phyloP scores from a whole-genome alignment of 1,140 invertebrate species.

The Coptotermes formosanus region DNA sequence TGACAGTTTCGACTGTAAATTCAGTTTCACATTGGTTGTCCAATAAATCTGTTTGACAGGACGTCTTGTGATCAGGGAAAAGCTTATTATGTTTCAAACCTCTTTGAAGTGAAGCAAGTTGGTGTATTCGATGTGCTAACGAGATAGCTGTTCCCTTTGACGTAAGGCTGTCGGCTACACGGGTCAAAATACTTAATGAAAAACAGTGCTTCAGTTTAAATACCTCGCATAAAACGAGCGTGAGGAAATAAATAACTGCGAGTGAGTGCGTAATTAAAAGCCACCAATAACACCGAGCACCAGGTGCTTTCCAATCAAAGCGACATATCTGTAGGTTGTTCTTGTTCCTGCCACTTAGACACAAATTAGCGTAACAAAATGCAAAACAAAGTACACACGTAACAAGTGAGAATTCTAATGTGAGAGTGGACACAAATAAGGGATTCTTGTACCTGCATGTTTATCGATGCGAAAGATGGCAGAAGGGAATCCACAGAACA shows the following conservation, averaged over 20 bases:
- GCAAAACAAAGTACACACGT: too few relatives aligned
- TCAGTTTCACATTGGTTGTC: too few relatives aligned
- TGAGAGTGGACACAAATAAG: too few relatives aligned
- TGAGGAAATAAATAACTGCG: neutral
- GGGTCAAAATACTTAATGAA: neutral
- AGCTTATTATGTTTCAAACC: neutral
- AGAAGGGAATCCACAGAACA: too few relatives aligned
- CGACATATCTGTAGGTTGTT: neutral
- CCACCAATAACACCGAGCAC: too few relatives aligned
- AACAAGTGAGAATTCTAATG: too few relatives aligned
- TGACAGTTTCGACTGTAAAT: too few relatives aligned
- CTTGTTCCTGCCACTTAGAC: too few relatives aligned
- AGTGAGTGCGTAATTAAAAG: neutral
- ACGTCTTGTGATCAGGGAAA: neutral
- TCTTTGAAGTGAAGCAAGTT: conserved; percentile 2
- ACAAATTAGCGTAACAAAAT: too few relatives aligned
- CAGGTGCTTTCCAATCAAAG: neutral
- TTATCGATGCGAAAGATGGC: too few relatives aligned
- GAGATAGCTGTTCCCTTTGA: neutral
- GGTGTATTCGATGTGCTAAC: neutral
- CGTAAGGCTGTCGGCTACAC: neutral
- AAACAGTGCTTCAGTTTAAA: neutral
- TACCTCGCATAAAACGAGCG: neutral
- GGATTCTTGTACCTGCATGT: too few relatives aligned
- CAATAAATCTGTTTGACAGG: too few relatives aligned